Conservation (phyloP, 2,113 vertebrate species). For the Melierax canorus region DNA sequence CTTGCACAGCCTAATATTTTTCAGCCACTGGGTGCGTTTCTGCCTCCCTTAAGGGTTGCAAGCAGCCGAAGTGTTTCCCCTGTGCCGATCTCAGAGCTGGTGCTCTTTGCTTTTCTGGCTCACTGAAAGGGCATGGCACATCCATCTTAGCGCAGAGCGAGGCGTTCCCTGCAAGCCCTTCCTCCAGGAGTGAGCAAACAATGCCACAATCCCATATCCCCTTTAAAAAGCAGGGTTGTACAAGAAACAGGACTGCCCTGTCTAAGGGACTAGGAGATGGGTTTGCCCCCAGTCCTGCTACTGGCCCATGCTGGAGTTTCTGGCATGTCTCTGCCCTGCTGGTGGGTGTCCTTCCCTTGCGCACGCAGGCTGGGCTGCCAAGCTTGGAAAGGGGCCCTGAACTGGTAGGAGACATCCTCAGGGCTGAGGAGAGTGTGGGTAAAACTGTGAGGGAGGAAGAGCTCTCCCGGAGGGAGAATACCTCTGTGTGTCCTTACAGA, state of each 20-base stretch:
- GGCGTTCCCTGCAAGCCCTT: background rate
- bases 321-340: background rate
- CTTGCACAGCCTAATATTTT: background rate
- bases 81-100: background rate
- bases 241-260: fast-evolving
- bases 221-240: background rate
- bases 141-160: background rate
- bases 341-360: background rate
- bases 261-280: background rate
- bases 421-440: background rate
- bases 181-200: background rate
- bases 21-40: background rate
- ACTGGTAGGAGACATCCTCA: background rate
- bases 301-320: background rate
- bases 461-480: background rate
- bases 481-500: fast-evolving
- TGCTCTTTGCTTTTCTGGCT: background rate
- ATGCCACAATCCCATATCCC: fast-evolving
- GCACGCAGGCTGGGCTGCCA: fast-evolving
- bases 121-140: background rate
- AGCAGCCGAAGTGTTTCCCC: background rate
- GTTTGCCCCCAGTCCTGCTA: background rate
- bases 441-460: background rate
- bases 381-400: background rate
- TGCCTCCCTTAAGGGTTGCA: background rate